phyloP scores from a whole-genome alignment of 2,888 invertebrate species.

The Meta bourneti region DNA sequence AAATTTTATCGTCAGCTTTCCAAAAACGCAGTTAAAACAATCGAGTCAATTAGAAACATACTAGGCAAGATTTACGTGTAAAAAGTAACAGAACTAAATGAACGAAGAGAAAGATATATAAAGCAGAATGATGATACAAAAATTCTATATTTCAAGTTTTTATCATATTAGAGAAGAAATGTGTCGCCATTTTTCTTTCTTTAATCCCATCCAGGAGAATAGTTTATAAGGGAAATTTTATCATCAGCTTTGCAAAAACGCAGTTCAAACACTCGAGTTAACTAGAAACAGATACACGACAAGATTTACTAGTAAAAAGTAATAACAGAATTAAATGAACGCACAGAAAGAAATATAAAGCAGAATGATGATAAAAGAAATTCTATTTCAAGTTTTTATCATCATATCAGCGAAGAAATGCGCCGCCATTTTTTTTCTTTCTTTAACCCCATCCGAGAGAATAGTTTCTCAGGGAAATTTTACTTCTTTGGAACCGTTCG shows the following conservation, averaged over 20 bases:
- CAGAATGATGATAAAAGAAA: slow-evolving; percentile 36
- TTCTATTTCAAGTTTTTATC: slow-evolving; percentile 64
- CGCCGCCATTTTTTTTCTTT: slow-evolving; percentile 23
- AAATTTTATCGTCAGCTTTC: too few relatives aligned
- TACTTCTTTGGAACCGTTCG: slow-evolving; percentile 18
- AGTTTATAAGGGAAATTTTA: too few relatives aligned
- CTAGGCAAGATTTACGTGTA: too few relatives aligned
- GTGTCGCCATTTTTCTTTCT: too few relatives aligned
- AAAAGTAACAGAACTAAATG: too few relatives aligned
- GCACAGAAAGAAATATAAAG: neutral
- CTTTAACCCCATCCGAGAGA: neutral
- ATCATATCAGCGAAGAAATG: slow-evolving; percentile 49
- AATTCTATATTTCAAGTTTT: too few relatives aligned
- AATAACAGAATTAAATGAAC: neutral
- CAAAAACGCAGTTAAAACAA: too few relatives aligned
- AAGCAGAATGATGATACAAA: too few relatives aligned
- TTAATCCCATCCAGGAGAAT: too few relatives aligned
- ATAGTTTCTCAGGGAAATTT: slow-evolving; percentile 48
- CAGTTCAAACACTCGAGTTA: neutral
- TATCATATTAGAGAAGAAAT: too few relatives aligned
- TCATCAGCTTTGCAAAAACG: neutral
- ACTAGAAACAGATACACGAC: neutral
- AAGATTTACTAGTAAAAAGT: neutral
- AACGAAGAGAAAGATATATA: too few relatives aligned
- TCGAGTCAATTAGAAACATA: too few relatives aligned